Base-by-base conservation (phyloP, 2,888 invertebrate genomes). In the Abscondita cerata region DNA sequence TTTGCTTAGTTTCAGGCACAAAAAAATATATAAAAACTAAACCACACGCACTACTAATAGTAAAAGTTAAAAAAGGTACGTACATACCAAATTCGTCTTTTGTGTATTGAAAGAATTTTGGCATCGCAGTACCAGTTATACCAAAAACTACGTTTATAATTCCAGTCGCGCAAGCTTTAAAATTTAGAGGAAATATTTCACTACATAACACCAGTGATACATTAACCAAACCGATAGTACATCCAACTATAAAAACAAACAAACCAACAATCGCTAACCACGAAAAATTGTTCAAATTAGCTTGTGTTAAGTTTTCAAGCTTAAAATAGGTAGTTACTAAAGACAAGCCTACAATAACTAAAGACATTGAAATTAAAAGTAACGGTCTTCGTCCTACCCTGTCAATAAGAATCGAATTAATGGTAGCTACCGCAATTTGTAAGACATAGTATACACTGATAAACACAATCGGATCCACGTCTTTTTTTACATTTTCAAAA, bases 1-100 rank as follows among this genome's bases (percentile, higher is more conserved):
- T 89, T 58, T 89, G 89, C 76, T 88, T 89, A 1, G 89, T 89
- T 79, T 90, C 90, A 0, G 89, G 89, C 15, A 89, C 83, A 67
- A 84, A 78, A 15, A 84, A 76, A 48, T 83, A 69, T 72, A 89
- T 86, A 76, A 86, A 88, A 64, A 85, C 77, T 53, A 89, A 79
- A 0, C 89, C 88, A 55, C 87, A 61, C 19, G 86, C 75, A 11
- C 87, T 87, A 73, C 84, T 86, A n/a, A 81, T 73, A 0, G 85
- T 82, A 76, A 89, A 90, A 69, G 85, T 85, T 80, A 86, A 86
- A 76, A 89, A 89, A 63, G 87, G 85, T 71, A 86, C 83, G 76
- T 87, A 86, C 70, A 87, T 84, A 40, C 86, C 87, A 60, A 82
- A 85, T 2, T 77, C 76, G 69, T 87, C 86, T 68, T 82, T 83